Conservation (phyloP, 2,797 vertebrate genomes). For the Kryptolebias ocellatus region DNA sequence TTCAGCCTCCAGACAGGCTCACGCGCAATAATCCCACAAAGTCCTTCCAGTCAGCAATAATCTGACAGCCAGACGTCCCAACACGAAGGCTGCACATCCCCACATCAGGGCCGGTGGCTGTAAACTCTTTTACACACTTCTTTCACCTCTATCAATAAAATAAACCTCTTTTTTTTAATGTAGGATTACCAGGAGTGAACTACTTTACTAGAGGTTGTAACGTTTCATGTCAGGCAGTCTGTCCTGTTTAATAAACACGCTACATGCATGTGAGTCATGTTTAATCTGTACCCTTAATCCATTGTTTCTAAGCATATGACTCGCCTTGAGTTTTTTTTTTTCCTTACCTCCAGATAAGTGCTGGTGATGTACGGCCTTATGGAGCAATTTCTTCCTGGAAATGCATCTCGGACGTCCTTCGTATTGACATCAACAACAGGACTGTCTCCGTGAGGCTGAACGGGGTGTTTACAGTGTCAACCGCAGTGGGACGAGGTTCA, state of each 20-base stretch:
- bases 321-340: neutral
- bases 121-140: neutral
- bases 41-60: constrained; percentile 69
- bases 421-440: constrained; percentile 4
- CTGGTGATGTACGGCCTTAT: neutral
- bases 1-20: constrained; percentile 71
- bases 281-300: constrained; percentile 70
- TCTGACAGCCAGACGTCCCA: constrained; percentile 59
- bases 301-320: constrained; percentile 49
- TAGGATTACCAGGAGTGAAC: too few relatives aligned
- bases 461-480: neutral
- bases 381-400: constrained; percentile 10
- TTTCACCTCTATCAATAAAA: neutral
- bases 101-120: constrained; percentile 18
- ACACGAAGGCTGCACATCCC: constrained; percentile 12
- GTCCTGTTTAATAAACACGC: constrained; percentile 42
- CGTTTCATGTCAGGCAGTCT: constrained; percentile 1
- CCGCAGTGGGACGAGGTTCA: neutral
- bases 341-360: constrained; percentile 3
- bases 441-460: neutral
- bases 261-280: constrained; percentile 46
- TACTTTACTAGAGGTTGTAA: too few relatives aligned
- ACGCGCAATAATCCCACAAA: constrained; percentile 73
- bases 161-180: neutral
- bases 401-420: neutral